phyloP scores from a whole-genome alignment of 2,113 vertebrate genomes.

The Capreolus pygargus region DNA sequence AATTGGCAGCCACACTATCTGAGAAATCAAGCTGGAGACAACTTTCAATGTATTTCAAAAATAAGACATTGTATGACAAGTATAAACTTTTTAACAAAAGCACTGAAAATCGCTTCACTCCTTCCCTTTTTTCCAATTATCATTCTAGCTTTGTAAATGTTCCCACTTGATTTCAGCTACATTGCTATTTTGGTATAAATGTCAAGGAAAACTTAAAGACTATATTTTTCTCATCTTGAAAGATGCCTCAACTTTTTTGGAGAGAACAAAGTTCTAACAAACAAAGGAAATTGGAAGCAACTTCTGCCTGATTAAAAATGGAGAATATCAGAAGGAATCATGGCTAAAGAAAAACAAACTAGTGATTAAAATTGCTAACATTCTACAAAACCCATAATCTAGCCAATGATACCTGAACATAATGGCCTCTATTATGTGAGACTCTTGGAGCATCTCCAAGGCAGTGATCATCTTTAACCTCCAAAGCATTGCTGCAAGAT shows the following conservation, averaged over 20 bases:
- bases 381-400: constrained; percentile 2
- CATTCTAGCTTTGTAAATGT: constrained; percentile 73
- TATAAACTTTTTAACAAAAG: constrained; percentile 74
- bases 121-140: constrained; percentile 64
- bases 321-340: constrained; percentile 32
- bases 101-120: constrained; percentile 63
- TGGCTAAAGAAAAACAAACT: background rate
- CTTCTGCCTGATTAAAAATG: constrained; percentile 31
- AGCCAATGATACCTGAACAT: background rate
- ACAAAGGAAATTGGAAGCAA: constrained; percentile 10
- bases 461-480: constrained; percentile 41
- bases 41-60: constrained; percentile 67
- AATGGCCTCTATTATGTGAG: constrained; percentile 40
- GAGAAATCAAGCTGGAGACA: constrained; percentile 58
- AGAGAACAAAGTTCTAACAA: constrained; percentile 22
- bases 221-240: constrained; percentile 68
- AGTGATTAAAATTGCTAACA: constrained; percentile 14
- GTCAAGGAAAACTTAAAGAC: constrained; percentile 72
- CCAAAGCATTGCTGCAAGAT: background rate
- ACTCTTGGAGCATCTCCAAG: constrained; percentile 20
- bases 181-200: constrained; percentile 75
- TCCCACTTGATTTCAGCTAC: constrained; percentile 72
- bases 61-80: constrained; percentile 70
- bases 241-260: background rate
- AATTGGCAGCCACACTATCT: constrained; percentile 56